Conservation (phyloP, 2,113 vertebrate species). For the Zapornia atra region DNA sequence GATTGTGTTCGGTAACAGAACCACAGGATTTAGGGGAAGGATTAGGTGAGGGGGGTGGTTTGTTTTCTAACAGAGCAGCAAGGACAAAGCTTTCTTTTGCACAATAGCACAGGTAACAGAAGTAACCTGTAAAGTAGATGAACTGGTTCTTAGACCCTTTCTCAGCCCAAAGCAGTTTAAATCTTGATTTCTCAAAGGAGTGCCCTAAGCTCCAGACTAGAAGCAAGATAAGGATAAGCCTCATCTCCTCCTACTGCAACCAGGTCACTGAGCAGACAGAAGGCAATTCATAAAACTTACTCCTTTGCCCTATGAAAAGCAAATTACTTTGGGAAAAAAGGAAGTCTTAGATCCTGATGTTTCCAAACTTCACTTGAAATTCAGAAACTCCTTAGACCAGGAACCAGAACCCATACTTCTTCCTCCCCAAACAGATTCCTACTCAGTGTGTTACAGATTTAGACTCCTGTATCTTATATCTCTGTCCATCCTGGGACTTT, state of each 20-base stretch:
- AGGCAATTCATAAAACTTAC: neutral
- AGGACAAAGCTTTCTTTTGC: neutral
- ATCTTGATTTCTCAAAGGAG: neutral
- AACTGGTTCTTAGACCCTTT: conserved; percentile 30
- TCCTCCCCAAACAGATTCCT: neutral
- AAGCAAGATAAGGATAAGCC: neutral
- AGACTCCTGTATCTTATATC: neutral
- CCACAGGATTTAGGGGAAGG: neutral
- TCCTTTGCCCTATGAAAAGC: neutral
- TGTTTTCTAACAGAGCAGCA: neutral
- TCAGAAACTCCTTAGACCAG: neutral
- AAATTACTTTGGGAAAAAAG: neutral
- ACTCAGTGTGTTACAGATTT: rapidly evolving
- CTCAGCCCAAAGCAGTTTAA: conserved; percentile 24
- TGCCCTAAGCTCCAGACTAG: neutral
- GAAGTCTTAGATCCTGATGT: neutral
- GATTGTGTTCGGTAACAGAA: neutral
- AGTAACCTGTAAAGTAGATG: neutral
- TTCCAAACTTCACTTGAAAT: neutral
- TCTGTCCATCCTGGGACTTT: neutral
- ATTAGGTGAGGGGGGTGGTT: neutral
- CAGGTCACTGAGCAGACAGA: neutral
- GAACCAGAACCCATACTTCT: neutral
- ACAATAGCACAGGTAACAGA: neutral
- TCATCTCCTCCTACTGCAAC: neutral